Evolutionary conservation across 2,888 invertebrate species (phyloP).

Genomic region (Ellobium chinense): DNA sequence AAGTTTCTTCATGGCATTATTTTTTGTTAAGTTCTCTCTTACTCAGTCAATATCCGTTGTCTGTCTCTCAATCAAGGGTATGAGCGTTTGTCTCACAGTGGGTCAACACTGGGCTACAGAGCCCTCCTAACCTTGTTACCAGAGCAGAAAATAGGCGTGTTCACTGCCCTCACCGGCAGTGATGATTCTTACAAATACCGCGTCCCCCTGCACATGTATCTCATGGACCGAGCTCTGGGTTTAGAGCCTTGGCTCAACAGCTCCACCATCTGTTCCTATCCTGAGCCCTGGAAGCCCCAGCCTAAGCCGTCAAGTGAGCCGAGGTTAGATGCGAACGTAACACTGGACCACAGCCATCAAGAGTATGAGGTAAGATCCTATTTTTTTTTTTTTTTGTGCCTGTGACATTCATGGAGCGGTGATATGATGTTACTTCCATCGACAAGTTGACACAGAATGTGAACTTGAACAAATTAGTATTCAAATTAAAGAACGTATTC

Average conservation of each 20-base stretch:
- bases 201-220: constrained; percentile 33
- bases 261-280: constrained; percentile 71
- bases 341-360: neutral
- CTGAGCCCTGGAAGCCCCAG: constrained; percentile 60
- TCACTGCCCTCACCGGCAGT: neutral
- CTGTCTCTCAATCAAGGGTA: neutral
- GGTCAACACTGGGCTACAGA: constrained; percentile 32
- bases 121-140: constrained; percentile 24
- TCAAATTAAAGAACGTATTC: no score
- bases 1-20: no score
- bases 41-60: neutral
- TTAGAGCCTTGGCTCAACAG: constrained; percentile 65
- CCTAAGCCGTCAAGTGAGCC: neutral
- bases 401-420: no score
- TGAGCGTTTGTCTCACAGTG: constrained; percentile 28
- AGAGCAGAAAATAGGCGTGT: constrained; percentile 15
- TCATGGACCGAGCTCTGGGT: constrained; percentile 44
- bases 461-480: no score
- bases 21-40: neutral
- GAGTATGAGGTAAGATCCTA: constrained; percentile 11
- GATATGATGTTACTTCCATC: no score
- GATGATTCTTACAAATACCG: neutral
- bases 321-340: neutral
- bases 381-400: no score
- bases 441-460: no score